A percentile compares a stretch with the other conserved stretches of the same genome.
These are phyloP conservation scores for Saccopteryx bilineata DNA, from an alignment of 2,113 vertebrate species.

Conservation along the genomic window DNA sequence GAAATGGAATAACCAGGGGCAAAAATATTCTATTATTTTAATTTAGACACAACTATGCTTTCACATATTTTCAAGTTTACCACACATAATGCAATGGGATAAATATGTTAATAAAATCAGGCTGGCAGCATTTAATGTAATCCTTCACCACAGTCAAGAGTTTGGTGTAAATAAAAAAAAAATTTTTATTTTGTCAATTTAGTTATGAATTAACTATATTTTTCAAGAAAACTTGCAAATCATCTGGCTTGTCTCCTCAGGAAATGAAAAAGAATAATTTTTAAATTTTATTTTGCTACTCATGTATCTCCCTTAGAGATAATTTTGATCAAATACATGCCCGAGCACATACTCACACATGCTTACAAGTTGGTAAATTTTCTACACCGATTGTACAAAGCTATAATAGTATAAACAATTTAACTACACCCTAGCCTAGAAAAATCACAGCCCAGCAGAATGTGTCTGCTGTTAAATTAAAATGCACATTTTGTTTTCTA, in stretches of 20 bases:
- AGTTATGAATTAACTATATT: slow-evolving; percentile 40
- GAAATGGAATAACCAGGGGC: slow-evolving; percentile 74
- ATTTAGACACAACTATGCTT: slow-evolving; percentile 80
- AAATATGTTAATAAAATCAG: slow-evolving; percentile 74
- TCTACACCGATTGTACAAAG: not conserved
- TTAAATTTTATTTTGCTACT: not conserved
- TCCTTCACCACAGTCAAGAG: not conserved
- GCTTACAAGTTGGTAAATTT: not conserved
- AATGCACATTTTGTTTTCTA: slow-evolving; percentile 69
- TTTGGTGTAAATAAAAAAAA: slow-evolving; percentile 10
- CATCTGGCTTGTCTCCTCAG: slow-evolving; percentile 5
- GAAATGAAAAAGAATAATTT: not conserved
- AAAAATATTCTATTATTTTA: slow-evolving; percentile 78
- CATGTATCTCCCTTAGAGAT: not conserved
- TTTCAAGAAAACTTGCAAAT: slow-evolving; percentile 42
- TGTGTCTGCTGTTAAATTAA: slow-evolving; percentile 74
- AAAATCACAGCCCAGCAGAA: slow-evolving; percentile 76
- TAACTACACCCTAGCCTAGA: slow-evolving; percentile 57
- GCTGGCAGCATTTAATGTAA: not conserved
- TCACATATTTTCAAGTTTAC: slow-evolving; percentile 77
- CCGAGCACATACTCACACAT: not conserved
- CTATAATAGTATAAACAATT: slow-evolving; percentile 25
- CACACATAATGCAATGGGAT: slow-evolving; percentile 69
- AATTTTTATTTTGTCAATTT: not conserved
- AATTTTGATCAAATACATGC: not conserved